These are phyloP conservation scores for Eilema griseolum DNA, from an alignment of 2,888 invertebrate species.

Conservation along the genomic window DNA sequence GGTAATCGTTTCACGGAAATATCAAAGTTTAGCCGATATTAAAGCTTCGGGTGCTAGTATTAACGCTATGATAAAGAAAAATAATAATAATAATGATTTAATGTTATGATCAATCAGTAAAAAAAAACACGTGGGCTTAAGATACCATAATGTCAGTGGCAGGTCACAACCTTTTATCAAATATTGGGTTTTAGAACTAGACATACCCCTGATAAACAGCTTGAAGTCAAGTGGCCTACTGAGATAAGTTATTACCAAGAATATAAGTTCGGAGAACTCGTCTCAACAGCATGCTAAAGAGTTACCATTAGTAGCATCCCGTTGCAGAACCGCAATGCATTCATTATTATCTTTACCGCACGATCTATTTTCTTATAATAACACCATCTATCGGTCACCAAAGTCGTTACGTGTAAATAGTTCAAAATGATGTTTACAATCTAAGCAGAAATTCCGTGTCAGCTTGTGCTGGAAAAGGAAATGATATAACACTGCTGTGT, in stretches of 20 bases:
- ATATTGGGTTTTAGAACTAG: background rate
- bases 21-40: too few species aligned
- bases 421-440: background rate
- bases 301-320: constrained; percentile 43
- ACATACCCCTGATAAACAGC: background rate
- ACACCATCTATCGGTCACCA: constrained; percentile 38
- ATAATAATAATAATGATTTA: too few species aligned
- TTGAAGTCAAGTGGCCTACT: background rate
- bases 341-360: constrained; percentile 38
- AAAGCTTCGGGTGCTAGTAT: too few species aligned
- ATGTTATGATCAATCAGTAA: too few species aligned
- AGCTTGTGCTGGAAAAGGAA: background rate
- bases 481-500: background rate
- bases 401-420: constrained; percentile 29
- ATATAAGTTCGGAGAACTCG: constrained; percentile 13
- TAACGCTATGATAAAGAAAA: too few species aligned
- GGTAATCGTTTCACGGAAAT: too few species aligned
- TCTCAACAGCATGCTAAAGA: constrained; percentile 43
- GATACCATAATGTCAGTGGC: too few species aligned
- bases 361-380: constrained; percentile 38
- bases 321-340: constrained; percentile 46
- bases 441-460: background rate
- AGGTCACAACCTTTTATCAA: background rate
- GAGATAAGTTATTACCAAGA: background rate
- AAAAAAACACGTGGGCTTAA: too few species aligned